phyloP scores from a whole-genome alignment of 2,113 vertebrate genomes.

The Gymnogyps californianus region DNA sequence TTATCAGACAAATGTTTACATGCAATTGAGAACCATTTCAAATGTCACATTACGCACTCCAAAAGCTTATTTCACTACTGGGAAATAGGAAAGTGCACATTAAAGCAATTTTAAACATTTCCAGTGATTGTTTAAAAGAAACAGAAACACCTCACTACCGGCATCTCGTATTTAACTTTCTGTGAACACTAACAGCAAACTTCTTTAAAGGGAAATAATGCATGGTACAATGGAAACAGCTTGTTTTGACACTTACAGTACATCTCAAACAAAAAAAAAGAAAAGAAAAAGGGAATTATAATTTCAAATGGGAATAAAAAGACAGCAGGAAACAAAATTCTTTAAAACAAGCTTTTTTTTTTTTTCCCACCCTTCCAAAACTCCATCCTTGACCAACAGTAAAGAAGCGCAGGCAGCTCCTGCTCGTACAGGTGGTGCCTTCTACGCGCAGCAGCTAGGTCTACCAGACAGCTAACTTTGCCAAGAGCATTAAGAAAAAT shows the following conservation, averaged over 20 bases:
- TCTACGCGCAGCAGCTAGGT: slow-evolving; percentile 63
- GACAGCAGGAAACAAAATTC: slow-evolving; percentile 43
- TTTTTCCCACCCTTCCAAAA: slow-evolving; percentile 35
- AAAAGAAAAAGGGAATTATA: slow-evolving; percentile 29
- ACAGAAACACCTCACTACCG: slow-evolving; percentile 74
- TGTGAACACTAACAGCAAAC: slow-evolving; percentile 77
- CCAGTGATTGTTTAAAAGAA: slow-evolving; percentile 80
- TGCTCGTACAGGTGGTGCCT: slow-evolving; percentile 61
- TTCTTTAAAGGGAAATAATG: slow-evolving; percentile 69
- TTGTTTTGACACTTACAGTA: slow-evolving; percentile 77
- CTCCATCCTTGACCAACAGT: slow-evolving; percentile 60
- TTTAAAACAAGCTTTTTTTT: slow-evolving; percentile 7
- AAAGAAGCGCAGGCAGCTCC: slow-evolving; percentile 56
- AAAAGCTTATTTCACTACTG: slow-evolving; percentile 79
- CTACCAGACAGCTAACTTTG: slow-evolving; percentile 59
- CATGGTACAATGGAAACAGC: slow-evolving; percentile 77
- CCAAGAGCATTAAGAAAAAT: slow-evolving; percentile 54
- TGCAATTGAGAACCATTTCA: slow-evolving; percentile 76
- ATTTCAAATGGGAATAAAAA: slow-evolving; percentile 34
- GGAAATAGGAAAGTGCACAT: slow-evolving; percentile 79
- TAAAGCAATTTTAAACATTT: slow-evolving; percentile 79
- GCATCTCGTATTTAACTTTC: slow-evolving; percentile 71
- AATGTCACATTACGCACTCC: slow-evolving; percentile 76
- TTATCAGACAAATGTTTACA: slow-evolving; percentile 71
- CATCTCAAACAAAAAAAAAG: slow-evolving; percentile 53